phyloP scores from a whole-genome alignment of 2,113 vertebrate species.

The Trichechus manatus region DNA sequence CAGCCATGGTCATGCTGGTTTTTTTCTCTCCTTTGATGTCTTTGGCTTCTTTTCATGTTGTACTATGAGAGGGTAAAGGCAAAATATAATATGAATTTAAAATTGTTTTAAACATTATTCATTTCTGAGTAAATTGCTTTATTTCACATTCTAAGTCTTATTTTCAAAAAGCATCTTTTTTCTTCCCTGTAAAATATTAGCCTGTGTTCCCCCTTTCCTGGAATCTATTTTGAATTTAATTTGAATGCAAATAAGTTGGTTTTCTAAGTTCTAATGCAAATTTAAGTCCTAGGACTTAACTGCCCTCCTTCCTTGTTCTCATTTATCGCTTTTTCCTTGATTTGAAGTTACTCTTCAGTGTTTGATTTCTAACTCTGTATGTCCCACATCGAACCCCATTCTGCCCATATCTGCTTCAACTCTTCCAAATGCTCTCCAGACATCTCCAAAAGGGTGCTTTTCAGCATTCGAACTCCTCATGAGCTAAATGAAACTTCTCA shows the following conservation, averaged over 20 bases:
- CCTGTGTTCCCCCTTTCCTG: neutral
- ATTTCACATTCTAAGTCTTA: conserved; percentile 39
- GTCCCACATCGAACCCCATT: neutral
- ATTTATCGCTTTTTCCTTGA: neutral
- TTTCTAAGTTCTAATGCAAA: conserved; percentile 42
- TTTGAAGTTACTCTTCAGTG: neutral
- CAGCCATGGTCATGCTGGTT: conserved; percentile 28
- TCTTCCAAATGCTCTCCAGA: neutral
- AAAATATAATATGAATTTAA: conserved; percentile 57
- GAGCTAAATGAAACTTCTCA: neutral
- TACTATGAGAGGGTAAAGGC: neutral
- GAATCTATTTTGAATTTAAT: conserved; percentile 57
- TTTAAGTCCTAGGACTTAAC: neutral
- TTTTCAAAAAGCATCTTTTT: neutral
- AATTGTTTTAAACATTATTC: conserved; percentile 65
- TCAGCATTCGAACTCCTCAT: neutral
- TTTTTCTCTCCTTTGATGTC: conserved; percentile 56
- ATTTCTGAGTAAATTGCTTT: conserved; percentile 59
- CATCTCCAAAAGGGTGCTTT: neutral
- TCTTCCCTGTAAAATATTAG: conserved; percentile 35
- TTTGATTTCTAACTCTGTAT: neutral
- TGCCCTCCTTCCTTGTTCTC: neutral
- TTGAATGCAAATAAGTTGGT: conserved; percentile 20
- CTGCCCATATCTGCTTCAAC: neutral
- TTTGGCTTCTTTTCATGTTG: conserved; percentile 59